Evolutionary conservation across 1,140 invertebrate species (phyloP).

Genomic region (Nephila pilipes): DNA sequence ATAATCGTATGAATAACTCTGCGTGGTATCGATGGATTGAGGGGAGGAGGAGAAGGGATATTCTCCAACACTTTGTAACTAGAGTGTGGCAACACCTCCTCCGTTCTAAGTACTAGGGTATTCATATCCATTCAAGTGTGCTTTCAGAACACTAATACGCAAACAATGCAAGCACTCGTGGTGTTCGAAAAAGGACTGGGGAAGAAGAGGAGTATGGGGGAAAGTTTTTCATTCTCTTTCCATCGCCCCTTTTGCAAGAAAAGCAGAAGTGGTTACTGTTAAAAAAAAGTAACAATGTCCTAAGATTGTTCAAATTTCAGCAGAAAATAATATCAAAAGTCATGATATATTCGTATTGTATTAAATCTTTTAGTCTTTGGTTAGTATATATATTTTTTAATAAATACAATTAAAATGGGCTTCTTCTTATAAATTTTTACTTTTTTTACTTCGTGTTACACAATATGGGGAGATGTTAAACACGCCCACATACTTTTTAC

Average conservation of each 20-base stretch:
- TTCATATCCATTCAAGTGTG: slow-evolving; percentile 2
- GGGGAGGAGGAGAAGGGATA: neutral
- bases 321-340: too few relatives aligned
- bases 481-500: too few relatives aligned
- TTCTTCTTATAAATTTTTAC: too few relatives aligned
- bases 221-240: neutral
- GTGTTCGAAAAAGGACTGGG: neutral
- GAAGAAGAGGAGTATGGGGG: neutral
- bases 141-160: neutral
- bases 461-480: too few relatives aligned
- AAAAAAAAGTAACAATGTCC: too few relatives aligned
- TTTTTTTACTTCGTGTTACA: too few relatives aligned
- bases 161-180: neutral
- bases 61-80: neutral
- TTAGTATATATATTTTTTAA: too few relatives aligned
- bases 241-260: neutral
- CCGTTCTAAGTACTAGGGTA: neutral
- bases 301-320: too few relatives aligned
- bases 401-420: too few relatives aligned
- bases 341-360: too few relatives aligned
- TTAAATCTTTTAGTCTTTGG: too few relatives aligned
- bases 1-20: slow-evolving; percentile 19
- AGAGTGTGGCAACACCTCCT: slow-evolving; percentile 14
- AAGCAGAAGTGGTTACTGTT: too few relatives aligned
- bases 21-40: neutral